phyloP scores from a whole-genome alignment of 2,113 vertebrate genomes.

The Chloropsis hardwickii region DNA sequence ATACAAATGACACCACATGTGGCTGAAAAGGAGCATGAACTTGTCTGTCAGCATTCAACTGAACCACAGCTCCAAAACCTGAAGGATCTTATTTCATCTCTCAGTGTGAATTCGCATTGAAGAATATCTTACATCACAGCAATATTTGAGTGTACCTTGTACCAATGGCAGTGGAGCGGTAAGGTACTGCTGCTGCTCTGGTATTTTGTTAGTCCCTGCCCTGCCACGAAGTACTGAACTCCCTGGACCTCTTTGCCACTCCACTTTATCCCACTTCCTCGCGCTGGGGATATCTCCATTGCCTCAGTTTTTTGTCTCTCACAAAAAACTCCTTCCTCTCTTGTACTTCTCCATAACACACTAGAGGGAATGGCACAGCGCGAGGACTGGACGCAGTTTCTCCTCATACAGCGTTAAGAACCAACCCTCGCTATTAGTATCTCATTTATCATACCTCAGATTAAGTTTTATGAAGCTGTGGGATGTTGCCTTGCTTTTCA shows the following conservation, averaged over 20 bases:
- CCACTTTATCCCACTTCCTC: neutral
- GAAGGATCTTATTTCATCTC: neutral
- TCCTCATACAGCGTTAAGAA: accelerated
- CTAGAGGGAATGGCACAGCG: neutral
- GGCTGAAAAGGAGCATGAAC: accelerated
- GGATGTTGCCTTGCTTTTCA: neutral
- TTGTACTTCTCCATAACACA: accelerated
- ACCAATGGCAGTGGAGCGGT: accelerated
- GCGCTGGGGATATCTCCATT: neutral
- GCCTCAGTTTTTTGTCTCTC: neutral
- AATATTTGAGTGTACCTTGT: too few relatives aligned
- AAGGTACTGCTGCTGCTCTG: neutral
- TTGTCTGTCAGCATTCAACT: neutral
- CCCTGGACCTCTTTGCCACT: neutral
- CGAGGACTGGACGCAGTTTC: neutral
- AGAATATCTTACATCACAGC: neutral
- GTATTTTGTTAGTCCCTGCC: too few relatives aligned
- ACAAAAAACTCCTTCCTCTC: neutral
- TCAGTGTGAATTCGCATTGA: neutral
- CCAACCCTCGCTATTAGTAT: accelerated
- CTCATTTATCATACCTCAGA: neutral
- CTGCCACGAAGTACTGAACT: accelerated
- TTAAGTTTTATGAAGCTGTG: neutral
- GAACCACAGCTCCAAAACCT: neutral
- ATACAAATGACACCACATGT: accelerated